These are phyloP conservation scores for Lochmaea crataegi DNA, from an alignment of 2,888 invertebrate species.

Conservation along the genomic window DNA sequence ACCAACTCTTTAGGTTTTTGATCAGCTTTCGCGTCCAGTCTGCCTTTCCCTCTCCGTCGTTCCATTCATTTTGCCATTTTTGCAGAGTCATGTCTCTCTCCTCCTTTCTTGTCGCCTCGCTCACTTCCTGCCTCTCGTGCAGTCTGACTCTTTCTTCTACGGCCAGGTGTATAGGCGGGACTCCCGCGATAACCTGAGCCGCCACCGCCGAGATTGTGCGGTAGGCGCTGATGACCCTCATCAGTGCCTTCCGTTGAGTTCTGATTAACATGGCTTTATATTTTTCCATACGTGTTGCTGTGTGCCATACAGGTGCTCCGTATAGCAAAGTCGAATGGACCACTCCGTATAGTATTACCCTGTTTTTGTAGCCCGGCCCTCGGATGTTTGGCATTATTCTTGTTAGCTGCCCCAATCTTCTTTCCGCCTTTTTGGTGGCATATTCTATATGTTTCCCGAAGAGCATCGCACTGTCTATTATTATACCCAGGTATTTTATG, in stretches of 20 bases:
- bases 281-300: constrained; percentile 7
- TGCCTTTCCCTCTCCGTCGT: not conserved
- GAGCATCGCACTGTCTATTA: too few species aligned
- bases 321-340: constrained; percentile 36
- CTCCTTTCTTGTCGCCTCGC: too few species aligned
- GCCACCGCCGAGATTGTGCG: too few species aligned
- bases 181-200: too few species aligned
- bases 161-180: too few species aligned
- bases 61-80: constrained; percentile 4
- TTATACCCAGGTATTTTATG: constrained; percentile 24
- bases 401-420: constrained; percentile 8
- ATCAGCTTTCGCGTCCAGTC: constrained; percentile 6
- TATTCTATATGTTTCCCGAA: too few species aligned
- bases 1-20: not conserved
- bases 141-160: too few species aligned
- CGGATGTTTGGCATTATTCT: constrained; percentile 38
- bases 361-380: constrained; percentile 31
- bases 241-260: too few species aligned
- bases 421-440: constrained; percentile 7
- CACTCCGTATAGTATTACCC: constrained; percentile 27
- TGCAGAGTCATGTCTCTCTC: not conserved
- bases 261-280: too few species aligned
- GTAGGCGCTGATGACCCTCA: too few species aligned
- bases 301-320: constrained; percentile 35
- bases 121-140: too few species aligned